Percentiles rank a stretch among this genome's conserved stretches.
phyloP scores from a whole-genome alignment of 2,888 invertebrate genomes.

The Machimus rusticus region DNA sequence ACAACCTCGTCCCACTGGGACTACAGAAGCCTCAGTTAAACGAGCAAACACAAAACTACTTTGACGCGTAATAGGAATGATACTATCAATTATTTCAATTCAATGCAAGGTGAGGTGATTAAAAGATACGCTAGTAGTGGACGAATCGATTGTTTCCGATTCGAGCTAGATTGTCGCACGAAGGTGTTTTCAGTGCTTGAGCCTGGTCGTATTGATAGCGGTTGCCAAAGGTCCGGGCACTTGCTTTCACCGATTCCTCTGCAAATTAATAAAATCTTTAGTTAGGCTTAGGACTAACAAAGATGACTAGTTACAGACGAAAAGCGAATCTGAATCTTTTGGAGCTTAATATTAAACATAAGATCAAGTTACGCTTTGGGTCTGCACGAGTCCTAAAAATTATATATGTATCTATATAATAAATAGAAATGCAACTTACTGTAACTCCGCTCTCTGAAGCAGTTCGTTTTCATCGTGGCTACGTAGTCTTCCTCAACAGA shows the following conservation, averaged over 20 bases:
- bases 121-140: constrained; percentile 49
- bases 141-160: constrained; percentile 59
- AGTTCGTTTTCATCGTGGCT: constrained; percentile 82
- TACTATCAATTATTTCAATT: not conserved
- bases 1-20: not conserved
- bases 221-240: constrained; percentile 92
- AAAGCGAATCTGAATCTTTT: not conserved
- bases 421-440: constrained; percentile 59
- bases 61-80: not conserved
- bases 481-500: constrained; percentile 96
- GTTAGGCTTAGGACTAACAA: not conserved
- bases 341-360: not conserved
- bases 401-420: too few relatives aligned
- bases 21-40: not conserved
- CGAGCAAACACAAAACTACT: not conserved
- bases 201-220: constrained; percentile 81
- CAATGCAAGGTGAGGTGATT: not conserved
- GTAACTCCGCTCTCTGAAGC: constrained; percentile 90
- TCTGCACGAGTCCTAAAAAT: not conserved
- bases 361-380: not conserved
- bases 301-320: not conserved
- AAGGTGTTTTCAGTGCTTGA: constrained; percentile 80
- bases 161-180: constrained; percentile 76
- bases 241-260: constrained; percentile 92
- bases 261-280: constrained; percentile 52